Evolutionary conservation across 2,797 vertebrate genomes (phyloP), one percentile per base, ranked within the genome.

Genomic region (Sebastes melanostomus): DNA sequence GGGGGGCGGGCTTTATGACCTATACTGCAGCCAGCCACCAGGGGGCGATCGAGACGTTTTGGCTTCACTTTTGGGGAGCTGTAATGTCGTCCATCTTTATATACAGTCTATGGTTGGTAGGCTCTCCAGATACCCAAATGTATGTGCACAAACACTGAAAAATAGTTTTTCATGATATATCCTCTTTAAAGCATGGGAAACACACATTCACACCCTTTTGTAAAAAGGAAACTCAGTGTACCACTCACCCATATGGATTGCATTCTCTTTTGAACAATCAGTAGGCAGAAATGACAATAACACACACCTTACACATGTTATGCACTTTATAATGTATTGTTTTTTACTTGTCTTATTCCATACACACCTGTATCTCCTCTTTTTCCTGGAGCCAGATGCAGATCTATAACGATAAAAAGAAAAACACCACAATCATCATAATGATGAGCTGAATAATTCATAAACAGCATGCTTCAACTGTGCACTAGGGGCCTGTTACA

Each of bases 311-410:
- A 65, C 22, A 77, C 34, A 32, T 50, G n/a, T 72, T 61, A 72
- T 61, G 58, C 27, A 24, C 10, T 14, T 62, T 24, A 52, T 32
- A 50, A 72, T 54, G 55, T 32, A 7, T 52, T 55, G 30, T 14
- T 50, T 27, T 20, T 3, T 2, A 2, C 20, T 9, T 52, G 22
- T 42, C 30, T 7, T 24, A 24, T 67, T 22, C 12, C 70, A 58
- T 83, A 90, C 96, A 94, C 94, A 99, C 98, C 98, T 98, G 94
- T 98, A 96, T 94, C 97, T 95, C 88, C 97, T 96, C 95, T 98
- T 99, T 91, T 97, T 99, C 82, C 97, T 96, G 32, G 97, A 96
- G 73, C 97, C 97, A 8, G 98, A 99, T 66, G 96, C 94, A 88
- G 98, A 99, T 95, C 98, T 99, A 88, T 27, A 69, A 80, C 90